Evolutionary conservation across 2,113 vertebrate genomes (phyloP), one percentile per base, ranked within the genome.

Genomic region (Salvelinus alpinus): DNA sequence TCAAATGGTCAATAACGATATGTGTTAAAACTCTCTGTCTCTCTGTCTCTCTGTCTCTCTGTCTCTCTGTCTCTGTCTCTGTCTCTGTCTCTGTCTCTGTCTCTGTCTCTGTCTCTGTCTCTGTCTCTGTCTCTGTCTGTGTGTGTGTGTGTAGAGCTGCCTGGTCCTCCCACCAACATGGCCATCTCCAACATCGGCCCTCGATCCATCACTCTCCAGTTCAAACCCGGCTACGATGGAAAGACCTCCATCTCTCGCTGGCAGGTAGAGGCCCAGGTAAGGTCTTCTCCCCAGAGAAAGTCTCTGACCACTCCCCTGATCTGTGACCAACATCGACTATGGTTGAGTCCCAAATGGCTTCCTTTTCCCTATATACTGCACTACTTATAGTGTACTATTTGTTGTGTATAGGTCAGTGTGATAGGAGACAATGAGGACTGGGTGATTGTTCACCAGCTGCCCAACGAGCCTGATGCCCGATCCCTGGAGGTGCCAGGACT

Each of bases 211-310:
- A 98, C 92, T n/a, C 90, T 99, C 79, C 97, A 96, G 89, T 99
- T 98, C 84, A 94, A 95, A 79, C 96, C 97, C 0, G 98, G 98
- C 20, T 99, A 98, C 0, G 97, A 99, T 0, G 97, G 98, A 67
- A 99, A 99, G 84, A 99, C 98, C 0, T 99, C 98, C 85, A 98
- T 99, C 89, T 99, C 97, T 24, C 95, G 95, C 72, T 99, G 98
- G 98, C 94, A 96, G 85, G 96, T 99, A 88, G 97, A 99, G 76
- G 97, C 96, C 7, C 97, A 99, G 97, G 98, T 99, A 84, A 86
- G 57, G 44, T 5, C 80, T 27, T 14, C 47, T 31, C 31, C 18
- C 38, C 29, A 27, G 1, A 71, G 14, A 20, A 25, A 11, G 29
- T 47, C 44, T 62, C 13, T 47, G 14, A 14, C 34, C 57, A 38